These are phyloP conservation scores for Acipenser transmontanus DNA, from an alignment of 2,797 vertebrate species.

Conservation along the genomic window DNA sequence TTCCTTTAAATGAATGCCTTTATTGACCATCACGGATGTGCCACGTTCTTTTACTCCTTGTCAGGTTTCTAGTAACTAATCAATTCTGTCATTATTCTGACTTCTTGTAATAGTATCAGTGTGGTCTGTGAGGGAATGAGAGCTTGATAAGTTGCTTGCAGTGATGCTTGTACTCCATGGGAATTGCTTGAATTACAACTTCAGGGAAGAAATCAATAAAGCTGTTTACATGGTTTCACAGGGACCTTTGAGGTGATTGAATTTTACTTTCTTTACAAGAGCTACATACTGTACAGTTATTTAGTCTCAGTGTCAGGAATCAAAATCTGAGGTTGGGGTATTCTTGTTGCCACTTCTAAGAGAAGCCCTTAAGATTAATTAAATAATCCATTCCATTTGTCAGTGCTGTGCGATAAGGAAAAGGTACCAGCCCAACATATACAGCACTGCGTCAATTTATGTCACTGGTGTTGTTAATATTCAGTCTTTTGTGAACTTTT, in stretches of 20 bases:
- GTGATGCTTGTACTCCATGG: slow-evolving; percentile 51
- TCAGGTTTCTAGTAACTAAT: slow-evolving; percentile 51
- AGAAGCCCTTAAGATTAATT: neutral
- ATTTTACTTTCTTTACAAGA: slow-evolving; percentile 48
- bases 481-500: too few relatives aligned
- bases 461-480: too few relatives aligned
- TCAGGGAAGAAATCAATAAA: slow-evolving; percentile 66
- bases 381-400: neutral
- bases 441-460: too few relatives aligned
- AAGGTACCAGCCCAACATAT: too few relatives aligned
- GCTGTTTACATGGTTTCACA: slow-evolving; percentile 62
- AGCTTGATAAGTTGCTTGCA: slow-evolving; percentile 67
- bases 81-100: slow-evolving; percentile 46
- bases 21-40: slow-evolving; percentile 47
- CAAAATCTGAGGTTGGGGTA: neutral
- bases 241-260: slow-evolving; percentile 53
- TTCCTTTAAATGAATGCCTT: slow-evolving; percentile 33
- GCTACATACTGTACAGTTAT: slow-evolving; percentile 36
- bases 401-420: neutral
- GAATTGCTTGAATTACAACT: slow-evolving; percentile 67
- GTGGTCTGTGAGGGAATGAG: slow-evolving; percentile 40
- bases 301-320: slow-evolving; percentile 19
- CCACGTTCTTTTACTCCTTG: slow-evolving; percentile 40
- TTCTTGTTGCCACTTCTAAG: neutral
- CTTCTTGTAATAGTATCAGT: slow-evolving; percentile 42